A percentile compares a stretch with the other conserved stretches of the same genome.
These are phyloP conservation scores for Chouioia cunea DNA, from an alignment of 2,888 invertebrate species.

Conservation along the genomic window DNA sequence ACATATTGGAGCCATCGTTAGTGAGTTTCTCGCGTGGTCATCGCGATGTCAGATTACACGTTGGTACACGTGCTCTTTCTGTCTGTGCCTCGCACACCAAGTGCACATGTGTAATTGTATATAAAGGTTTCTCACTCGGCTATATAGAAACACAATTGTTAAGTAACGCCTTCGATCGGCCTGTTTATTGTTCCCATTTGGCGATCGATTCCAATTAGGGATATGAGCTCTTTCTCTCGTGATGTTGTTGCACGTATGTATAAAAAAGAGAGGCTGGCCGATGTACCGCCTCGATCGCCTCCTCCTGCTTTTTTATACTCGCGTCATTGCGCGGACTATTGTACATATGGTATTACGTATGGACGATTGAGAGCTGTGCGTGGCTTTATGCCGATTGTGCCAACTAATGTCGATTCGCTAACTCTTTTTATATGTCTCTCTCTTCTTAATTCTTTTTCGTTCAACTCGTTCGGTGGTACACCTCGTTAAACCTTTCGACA, in stretches of 20 bases:
- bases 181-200: slow-evolving; percentile 39
- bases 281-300: background rate
- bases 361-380: background rate
- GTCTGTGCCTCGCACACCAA: too few relatives aligned
- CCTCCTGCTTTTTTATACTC: slow-evolving; percentile 25
- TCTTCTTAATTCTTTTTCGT: slow-evolving; percentile 8
- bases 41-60: slow-evolving; percentile 46
- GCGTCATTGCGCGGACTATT: slow-evolving; percentile 14
- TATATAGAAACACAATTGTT: slow-evolving; percentile 40
- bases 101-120: background rate
- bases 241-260: slow-evolving; percentile 21
- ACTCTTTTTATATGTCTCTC: slow-evolving; percentile 16
- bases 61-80: too few relatives aligned
- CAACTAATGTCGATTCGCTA: slow-evolving; percentile 37
- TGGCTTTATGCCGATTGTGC: background rate
- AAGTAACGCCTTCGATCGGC: slow-evolving; percentile 35
- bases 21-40: slow-evolving; percentile 48
- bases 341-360: background rate
- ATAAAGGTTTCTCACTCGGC: background rate
- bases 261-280: background rate
- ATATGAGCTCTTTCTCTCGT: background rate
- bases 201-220: slow-evolving; percentile 41
- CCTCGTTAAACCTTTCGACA: slow-evolving; percentile 28
- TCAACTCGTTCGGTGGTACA: slow-evolving; percentile 9
- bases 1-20: slow-evolving; percentile 46